A percentile compares a stretch with the other conserved stretches of the same genome.
phyloP scores from a whole-genome alignment of 2,113 vertebrate species.

The Phaethornis superciliosus region DNA sequence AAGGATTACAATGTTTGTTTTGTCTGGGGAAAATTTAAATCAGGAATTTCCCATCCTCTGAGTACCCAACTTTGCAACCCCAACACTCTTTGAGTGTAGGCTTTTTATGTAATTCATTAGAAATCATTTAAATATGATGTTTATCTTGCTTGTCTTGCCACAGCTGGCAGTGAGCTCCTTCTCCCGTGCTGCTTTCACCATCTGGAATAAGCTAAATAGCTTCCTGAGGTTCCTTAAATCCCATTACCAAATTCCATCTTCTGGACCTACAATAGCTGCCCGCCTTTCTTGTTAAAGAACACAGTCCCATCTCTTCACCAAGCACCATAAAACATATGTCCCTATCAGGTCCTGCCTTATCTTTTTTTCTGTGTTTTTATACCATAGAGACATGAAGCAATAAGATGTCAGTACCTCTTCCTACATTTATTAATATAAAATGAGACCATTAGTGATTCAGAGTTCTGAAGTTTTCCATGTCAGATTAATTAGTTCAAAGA shows the following conservation, averaged over 20 bases:
- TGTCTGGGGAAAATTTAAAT: neutral
- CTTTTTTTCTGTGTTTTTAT: neutral
- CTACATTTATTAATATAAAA: neutral
- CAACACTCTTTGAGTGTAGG: neutral
- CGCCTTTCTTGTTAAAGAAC: neutral
- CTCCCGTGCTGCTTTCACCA: neutral
- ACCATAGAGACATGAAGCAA: neutral
- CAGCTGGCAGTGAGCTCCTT: neutral
- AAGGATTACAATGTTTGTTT: neutral
- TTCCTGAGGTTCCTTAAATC: neutral
- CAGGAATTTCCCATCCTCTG: neutral
- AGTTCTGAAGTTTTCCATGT: neutral
- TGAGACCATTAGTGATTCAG: neutral
- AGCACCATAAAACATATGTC: neutral
- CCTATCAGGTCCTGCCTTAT: neutral
- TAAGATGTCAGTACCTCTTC: neutral
- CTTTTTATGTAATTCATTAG: neutral
- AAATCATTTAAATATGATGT: neutral
- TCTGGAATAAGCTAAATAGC: neutral
- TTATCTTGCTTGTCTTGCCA: neutral
- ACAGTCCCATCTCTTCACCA: neutral
- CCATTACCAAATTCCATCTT: neutral
- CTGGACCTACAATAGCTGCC: neutral
- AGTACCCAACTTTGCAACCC: neutral
- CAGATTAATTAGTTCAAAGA: conserved; percentile 30